Evolutionary conservation across 2,888 invertebrate species (phyloP), one percentile per base, ranked within the genome.

Genomic region (Brenthis hecate): DNA sequence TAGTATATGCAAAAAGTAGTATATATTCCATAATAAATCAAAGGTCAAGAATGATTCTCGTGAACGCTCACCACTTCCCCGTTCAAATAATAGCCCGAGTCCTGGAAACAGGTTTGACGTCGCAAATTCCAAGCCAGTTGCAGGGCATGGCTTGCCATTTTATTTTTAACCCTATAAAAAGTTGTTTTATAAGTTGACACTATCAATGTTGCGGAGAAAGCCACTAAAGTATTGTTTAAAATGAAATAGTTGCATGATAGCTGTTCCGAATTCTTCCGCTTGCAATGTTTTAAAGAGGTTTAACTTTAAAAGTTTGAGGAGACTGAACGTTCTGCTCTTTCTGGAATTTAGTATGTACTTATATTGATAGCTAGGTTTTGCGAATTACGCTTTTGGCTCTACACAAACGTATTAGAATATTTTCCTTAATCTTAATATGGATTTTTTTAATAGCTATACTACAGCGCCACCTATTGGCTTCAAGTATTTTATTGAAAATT

Each of bases 61-160:
- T 53, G 36, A 4, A 48, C 28, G 19, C n/a, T 32, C 6, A 36
- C 16, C 6, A 53, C 51, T 53, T 61, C 61, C 61, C 50, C 51
- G 51, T n/a, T 19, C 16, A 13, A 43, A 43, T 43, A 51, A 51
- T 32, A 36, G 51, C 51, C 6, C 13, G 53, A 19, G 61, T 50
- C 61, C 61, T 61, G 51, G 32, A 66, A 75, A 75, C 75, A 54
- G 70, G 75, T 76, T 74, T 70, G 70, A 66, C 66, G 68, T 63
- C 58, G 71, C 69, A 66, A 65, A 72, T 74, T 70, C 71, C 65
- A 56, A 72, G 63, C 71, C 55, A 63, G 70, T 72, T 68, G 64
- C 65, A 48, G 51, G 4, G 51, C 51, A 53, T 16, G 13, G 16
- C 36, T 6, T 19, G 32, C n/a, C 32, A 61, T 61, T 53, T 62